phyloP scores from a whole-genome alignment of 2,888 invertebrate species.

The Caenorhabditis sp. region DNA sequence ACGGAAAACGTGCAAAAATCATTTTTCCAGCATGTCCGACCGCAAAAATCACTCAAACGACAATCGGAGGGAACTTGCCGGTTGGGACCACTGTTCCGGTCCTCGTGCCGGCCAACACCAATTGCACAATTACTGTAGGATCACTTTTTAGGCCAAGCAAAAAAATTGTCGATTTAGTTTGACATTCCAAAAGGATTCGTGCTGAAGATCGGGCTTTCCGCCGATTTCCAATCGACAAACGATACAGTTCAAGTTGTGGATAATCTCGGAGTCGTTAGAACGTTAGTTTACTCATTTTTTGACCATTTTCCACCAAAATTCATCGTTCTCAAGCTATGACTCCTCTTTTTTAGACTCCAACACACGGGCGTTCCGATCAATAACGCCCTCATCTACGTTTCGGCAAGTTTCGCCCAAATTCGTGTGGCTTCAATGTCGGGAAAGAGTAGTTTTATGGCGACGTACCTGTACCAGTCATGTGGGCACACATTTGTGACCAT shows the following conservation, averaged over 20 bases:
- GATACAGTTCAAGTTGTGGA: constrained; percentile 1
- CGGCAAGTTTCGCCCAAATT: neutral
- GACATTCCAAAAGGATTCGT: constrained; percentile 17
- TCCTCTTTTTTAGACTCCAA: neutral
- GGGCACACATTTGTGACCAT: neutral
- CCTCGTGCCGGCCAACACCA: constrained; percentile 1
- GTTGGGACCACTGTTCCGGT: neutral
- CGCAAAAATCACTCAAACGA: too few relatives aligned
- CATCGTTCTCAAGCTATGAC: too few relatives aligned
- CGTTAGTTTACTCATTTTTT: neutral
- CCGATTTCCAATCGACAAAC: neutral
- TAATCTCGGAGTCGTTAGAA: neutral
- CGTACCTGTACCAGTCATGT: constrained; percentile 9
- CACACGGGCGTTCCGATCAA: neutral
- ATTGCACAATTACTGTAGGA: constrained; percentile 23
- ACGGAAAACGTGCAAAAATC: too few relatives aligned
- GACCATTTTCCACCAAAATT: neutral
- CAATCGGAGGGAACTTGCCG: constrained; percentile 23
- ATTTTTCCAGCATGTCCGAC: too few relatives aligned
- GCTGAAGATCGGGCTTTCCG: neutral
- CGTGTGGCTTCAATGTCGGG: constrained; percentile 4
- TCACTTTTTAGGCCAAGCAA: too few relatives aligned
- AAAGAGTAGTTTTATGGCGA: constrained; percentile 4
- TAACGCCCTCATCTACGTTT: neutral
- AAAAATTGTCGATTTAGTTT: too few relatives aligned